These are phyloP conservation scores for Esox lucius DNA, from an alignment of 2,797 vertebrate species.

Conservation along the genomic window DNA sequence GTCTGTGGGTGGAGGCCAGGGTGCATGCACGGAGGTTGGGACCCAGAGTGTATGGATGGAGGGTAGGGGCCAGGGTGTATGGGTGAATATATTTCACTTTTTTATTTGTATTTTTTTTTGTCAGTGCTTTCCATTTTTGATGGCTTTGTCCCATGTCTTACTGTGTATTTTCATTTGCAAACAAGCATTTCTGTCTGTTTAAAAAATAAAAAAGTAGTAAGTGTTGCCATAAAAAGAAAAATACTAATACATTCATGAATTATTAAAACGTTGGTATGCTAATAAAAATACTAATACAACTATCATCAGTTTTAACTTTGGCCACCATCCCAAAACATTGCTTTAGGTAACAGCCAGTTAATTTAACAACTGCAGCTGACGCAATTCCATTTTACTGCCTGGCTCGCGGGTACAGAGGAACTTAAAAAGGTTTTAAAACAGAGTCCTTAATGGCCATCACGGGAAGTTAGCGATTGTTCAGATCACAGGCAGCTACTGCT, in stretches of 20 bases:
- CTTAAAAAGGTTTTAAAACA: not conserved
- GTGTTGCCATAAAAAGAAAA: not conserved
- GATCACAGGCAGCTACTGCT: not conserved
- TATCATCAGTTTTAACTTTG: not conserved
- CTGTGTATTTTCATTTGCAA: too few relatives aligned
- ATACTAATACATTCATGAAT: not conserved
- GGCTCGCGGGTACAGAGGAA: not conserved
- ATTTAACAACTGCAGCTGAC: not conserved
- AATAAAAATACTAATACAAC: not conserved
- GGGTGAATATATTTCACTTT: too few relatives aligned
- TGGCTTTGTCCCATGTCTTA: too few relatives aligned
- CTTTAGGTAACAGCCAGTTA: not conserved
- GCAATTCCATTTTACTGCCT: not conserved
- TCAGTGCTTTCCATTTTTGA: too few relatives aligned
- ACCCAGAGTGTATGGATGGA: too few relatives aligned
- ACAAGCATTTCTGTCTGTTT: too few relatives aligned
- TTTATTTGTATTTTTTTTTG: too few relatives aligned
- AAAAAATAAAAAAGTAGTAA: not conserved
- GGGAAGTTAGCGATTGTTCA: not conserved
- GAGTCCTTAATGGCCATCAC: not conserved
- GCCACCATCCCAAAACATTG: not conserved
- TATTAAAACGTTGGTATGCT: not conserved
- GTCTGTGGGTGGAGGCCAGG: too few relatives aligned
- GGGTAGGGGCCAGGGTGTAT: too few relatives aligned
- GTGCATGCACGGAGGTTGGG: too few relatives aligned